These are phyloP conservation scores for Alentia gelatinosa DNA, from an alignment of 2,888 invertebrate genomes.

Conservation along the genomic window DNA sequence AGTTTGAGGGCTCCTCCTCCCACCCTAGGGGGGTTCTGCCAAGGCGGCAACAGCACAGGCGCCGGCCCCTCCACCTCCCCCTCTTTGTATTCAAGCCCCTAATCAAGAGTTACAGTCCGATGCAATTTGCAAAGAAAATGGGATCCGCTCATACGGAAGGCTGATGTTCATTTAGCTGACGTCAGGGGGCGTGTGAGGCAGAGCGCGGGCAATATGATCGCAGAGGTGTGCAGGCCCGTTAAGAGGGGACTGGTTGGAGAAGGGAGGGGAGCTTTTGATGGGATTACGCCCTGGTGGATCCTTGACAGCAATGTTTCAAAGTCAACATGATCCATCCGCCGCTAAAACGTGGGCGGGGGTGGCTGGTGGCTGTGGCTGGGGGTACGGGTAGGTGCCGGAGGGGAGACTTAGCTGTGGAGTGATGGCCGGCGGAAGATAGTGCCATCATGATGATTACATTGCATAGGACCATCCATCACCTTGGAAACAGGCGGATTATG, in stretches of 20 bases:
- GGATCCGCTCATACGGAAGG: neutral
- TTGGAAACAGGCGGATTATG: neutral
- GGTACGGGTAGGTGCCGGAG: too few relatives aligned
- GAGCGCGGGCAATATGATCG: neutral
- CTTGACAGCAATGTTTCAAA: neutral
- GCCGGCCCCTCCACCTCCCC: neutral
- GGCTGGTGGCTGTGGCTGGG: too few relatives aligned
- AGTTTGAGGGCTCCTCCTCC: neutral
- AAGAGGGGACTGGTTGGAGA: neutral
- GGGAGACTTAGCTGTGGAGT: neutral
- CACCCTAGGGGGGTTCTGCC: too few relatives aligned
- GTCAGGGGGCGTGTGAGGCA: neutral
- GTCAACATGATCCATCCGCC: neutral
- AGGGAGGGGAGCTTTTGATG: neutral
- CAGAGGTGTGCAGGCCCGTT: neutral
- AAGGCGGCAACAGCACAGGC: neutral
- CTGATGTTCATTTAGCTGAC: neutral
- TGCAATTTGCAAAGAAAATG: constrained; percentile 10
- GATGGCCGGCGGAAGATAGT: neutral
- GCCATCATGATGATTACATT: neutral
- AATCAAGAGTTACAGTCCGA: constrained; percentile 11
- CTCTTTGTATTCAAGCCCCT: neutral
- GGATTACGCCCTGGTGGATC: neutral
- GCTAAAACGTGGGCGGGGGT: neutral
- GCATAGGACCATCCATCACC: neutral